Conservation (phyloP, 2,888 invertebrate genomes). For the Drosophila anceps region DNA sequence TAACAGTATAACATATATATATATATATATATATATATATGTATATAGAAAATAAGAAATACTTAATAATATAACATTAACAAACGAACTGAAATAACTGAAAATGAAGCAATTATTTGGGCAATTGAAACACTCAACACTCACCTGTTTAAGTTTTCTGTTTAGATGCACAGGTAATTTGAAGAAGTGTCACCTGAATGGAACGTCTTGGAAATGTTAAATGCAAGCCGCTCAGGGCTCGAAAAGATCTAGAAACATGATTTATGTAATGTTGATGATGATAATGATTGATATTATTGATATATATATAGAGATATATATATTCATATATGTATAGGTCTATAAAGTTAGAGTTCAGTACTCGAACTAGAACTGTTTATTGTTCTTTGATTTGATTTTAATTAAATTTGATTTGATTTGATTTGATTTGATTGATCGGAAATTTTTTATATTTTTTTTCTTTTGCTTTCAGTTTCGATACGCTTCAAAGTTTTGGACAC, state of each 20-base stretch:
- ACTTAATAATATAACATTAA: neutral
- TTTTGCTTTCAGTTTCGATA: neutral
- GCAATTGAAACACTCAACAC: neutral
- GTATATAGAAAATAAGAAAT: no score
- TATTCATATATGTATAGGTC: neutral
- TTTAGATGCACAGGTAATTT: neutral
- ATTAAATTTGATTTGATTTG: neutral
- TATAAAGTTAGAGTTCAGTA: neutral
- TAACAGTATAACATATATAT: constrained; percentile 1
- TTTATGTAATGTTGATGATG: neutral
- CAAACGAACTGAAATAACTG: neutral
- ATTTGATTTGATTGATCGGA: constrained; percentile 5
- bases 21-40: neutral
- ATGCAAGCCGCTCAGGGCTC: constrained; percentile 1
- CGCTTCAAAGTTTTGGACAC: constrained; percentile 1
- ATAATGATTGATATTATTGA: neutral
- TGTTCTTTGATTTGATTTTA: neutral
- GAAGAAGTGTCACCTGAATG: neutral
- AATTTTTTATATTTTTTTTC: neutral
- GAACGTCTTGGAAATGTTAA: neutral
- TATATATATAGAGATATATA: neutral
- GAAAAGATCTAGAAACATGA: neutral
- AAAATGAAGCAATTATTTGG: neutral
- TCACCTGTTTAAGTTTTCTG: constrained; percentile 6
- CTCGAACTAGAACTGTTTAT: neutral